Conservation (phyloP, 2,797 vertebrate genomes). For the Lepidocolaptes lacrymiger region DNA sequence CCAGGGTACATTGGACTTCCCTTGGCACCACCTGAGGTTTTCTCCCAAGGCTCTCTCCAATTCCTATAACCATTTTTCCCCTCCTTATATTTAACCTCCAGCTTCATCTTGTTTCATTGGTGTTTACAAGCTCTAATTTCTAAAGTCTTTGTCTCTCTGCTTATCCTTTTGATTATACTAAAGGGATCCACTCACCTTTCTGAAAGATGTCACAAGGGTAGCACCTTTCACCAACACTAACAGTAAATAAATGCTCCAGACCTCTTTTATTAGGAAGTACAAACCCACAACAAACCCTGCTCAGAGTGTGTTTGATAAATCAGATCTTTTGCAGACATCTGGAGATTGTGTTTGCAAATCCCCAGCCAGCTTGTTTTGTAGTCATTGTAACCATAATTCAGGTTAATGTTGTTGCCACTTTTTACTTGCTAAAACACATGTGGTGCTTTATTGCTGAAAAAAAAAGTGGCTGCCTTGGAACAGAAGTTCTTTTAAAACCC, state of each 20-base stretch:
- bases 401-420: constrained; percentile 55
- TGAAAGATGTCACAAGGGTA: neutral
- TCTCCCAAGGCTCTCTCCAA: neutral
- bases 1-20: neutral
- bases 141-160: neutral
- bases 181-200: neutral
- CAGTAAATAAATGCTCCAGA: neutral
- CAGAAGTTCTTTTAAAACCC: constrained; percentile 46
- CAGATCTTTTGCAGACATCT: constrained; percentile 49
- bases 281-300: neutral
- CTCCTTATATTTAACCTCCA: neutral
- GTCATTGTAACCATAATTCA: constrained; percentile 38
- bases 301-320: neutral
- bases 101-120: neutral
- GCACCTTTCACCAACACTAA: neutral
- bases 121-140: neutral
- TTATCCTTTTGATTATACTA: neutral
- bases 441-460: constrained; percentile 21
- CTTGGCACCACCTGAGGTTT: neutral
- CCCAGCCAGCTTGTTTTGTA: constrained; percentile 35
- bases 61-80: fast-evolving
- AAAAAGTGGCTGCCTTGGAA: constrained; percentile 9
- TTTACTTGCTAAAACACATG: constrained; percentile 48
- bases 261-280: neutral
- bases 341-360: constrained; percentile 48